A percentile compares a stretch with the other conserved stretches of the same genome.
Evolutionary conservation across 2,888 invertebrate genomes (phyloP).

Genomic region (Troilus luridus): DNA sequence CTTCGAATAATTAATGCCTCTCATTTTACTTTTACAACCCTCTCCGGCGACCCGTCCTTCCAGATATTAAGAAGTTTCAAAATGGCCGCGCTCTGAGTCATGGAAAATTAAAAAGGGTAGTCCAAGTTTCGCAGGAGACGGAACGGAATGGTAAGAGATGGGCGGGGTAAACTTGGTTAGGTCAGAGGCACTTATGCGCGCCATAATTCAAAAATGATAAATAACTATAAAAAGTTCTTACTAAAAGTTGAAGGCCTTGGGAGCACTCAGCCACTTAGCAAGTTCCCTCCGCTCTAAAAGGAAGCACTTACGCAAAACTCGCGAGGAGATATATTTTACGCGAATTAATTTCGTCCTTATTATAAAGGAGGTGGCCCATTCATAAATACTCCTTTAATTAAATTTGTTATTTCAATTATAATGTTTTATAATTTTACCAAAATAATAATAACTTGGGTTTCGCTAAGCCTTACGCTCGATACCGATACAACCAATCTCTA

Average conservation of each 20-base stretch:
- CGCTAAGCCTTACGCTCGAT: too few relatives aligned
- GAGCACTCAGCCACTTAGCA: slow-evolving; percentile 35
- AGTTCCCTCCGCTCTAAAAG: slow-evolving; percentile 15
- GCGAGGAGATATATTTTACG: background rate
- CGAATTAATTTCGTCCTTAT: slow-evolving; percentile 8
- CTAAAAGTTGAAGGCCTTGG: slow-evolving; percentile 53
- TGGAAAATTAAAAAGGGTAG: slow-evolving; percentile 67
- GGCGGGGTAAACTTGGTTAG: background rate
- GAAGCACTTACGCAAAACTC: slow-evolving; percentile 27
- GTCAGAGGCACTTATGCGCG: slow-evolving; percentile 16
- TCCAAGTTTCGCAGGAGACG: slow-evolving; percentile 9
- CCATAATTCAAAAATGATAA: slow-evolving; percentile 42
- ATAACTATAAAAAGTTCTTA: slow-evolving; percentile 46
- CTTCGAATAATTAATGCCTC: slow-evolving; percentile 63
- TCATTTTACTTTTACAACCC: slow-evolving; percentile 64
- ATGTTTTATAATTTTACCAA: background rate
- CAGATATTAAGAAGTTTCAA: slow-evolving; percentile 67
- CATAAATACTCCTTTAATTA: slow-evolving; percentile 1
- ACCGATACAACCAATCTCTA: too few relatives aligned
- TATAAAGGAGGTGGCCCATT: background rate
- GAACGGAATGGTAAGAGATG: background rate
- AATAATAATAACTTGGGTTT: too few relatives aligned
- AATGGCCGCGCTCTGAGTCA: slow-evolving; percentile 66
- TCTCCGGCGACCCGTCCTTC: slow-evolving; percentile 63
- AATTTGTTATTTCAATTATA: background rate